phyloP scores from a whole-genome alignment of 2,113 vertebrate species.

The Thalassoma bifasciatum region DNA sequence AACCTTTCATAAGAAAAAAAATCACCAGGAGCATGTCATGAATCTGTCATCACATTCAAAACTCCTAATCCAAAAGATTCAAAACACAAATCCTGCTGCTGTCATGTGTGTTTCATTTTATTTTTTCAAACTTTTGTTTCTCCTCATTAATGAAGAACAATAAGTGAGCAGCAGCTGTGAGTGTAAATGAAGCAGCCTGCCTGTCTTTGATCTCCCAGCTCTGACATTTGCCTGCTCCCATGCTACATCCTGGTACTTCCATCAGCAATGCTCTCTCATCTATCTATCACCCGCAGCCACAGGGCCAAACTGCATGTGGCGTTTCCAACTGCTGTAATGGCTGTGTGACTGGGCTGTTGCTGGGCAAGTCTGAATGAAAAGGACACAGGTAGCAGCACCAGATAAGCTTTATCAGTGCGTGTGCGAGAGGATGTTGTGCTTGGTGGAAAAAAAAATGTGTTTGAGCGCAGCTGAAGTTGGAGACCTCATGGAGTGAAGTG shows the following conservation, averaged over 20 bases:
- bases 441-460: not conserved
- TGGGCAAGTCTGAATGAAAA: slow-evolving; percentile 69
- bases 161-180: not conserved
- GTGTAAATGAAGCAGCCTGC: slow-evolving; percentile 21
- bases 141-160: not conserved
- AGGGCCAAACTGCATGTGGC: slow-evolving; percentile 78
- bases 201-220: slow-evolving; percentile 29
- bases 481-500: slow-evolving; percentile 10
- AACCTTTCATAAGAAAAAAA: too few relatives aligned
- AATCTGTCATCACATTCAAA: too few relatives aligned
- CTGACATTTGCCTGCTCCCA: slow-evolving; percentile 64
- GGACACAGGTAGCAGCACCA: slow-evolving; percentile 67
- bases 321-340: slow-evolving; percentile 72
- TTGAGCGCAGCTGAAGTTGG: slow-evolving; percentile 59
- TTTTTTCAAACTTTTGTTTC: slow-evolving; percentile 10
- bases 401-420: slow-evolving; percentile 37
- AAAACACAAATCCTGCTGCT: not conserved
- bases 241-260: slow-evolving; percentile 76
- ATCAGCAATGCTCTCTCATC: slow-evolving; percentile 70
- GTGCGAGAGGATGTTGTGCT: slow-evolving; percentile 11
- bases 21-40: too few relatives aligned
- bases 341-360: slow-evolving; percentile 74
- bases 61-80: too few relatives aligned
- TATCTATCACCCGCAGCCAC: slow-evolving; percentile 72
- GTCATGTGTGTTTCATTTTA: not conserved